Percentiles rank a stretch among this genome's conserved stretches.
Evolutionary conservation across 2,888 invertebrate species (phyloP).

Genomic region (Tetragonula carbonaria): DNA sequence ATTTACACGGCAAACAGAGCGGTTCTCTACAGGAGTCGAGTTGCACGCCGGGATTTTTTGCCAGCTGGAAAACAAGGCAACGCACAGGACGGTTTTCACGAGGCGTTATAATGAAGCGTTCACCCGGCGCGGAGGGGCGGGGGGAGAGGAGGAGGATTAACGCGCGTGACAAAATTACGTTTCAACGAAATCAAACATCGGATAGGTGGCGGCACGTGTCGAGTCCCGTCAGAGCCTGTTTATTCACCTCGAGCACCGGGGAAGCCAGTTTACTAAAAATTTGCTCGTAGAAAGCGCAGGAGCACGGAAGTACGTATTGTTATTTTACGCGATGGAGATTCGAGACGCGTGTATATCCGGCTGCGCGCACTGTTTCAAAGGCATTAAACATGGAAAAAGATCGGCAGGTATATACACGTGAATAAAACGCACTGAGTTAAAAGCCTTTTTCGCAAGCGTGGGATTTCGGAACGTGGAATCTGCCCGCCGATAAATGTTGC

Average conservation of each 20-base stretch:
- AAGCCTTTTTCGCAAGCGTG: not conserved
- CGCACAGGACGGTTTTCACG: not conserved
- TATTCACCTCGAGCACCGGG: not conserved
- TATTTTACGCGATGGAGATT: not conserved
- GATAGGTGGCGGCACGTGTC: no score
- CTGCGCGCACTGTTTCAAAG: not conserved
- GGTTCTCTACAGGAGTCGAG: not conserved
- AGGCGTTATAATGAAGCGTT: not conserved
- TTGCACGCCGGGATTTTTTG: conserved; percentile 8
- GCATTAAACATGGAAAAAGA: conserved; percentile 7
- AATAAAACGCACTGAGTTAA: not conserved
- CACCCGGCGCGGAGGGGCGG: no score
- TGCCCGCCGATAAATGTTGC: not conserved
- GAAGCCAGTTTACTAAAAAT: not conserved
- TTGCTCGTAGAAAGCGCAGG: not conserved
- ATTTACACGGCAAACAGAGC: conserved; percentile 8
- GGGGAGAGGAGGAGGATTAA: not conserved
- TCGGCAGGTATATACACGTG: not conserved
- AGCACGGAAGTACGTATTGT: not conserved
- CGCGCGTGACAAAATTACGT: conserved; percentile 13
- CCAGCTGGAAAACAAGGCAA: not conserved
- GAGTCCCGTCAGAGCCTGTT: not conserved
- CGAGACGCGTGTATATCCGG: not conserved
- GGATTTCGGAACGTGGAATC: not conserved
- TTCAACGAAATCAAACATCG: not conserved